Conservation (phyloP, 1,140 invertebrate species). For the Matsumurasca onukii region DNA sequence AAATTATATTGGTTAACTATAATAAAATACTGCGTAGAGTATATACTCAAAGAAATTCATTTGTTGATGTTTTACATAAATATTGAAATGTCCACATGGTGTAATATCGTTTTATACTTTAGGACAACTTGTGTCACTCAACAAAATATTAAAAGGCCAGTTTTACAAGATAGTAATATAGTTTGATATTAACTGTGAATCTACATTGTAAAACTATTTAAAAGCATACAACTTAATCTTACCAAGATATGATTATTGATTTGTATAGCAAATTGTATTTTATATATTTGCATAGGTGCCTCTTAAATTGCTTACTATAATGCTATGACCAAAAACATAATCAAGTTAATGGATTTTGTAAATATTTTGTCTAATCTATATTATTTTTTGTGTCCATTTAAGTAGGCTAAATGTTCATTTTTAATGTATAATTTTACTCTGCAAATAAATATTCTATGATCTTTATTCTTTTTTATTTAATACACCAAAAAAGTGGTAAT, state of each 20-base stretch:
- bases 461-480: neutral
- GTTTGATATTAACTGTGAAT: neutral
- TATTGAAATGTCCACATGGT: neutral
- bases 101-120: neutral
- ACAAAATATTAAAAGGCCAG: neutral
- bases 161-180: neutral
- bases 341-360: conserved; percentile 2
- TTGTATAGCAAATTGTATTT: conserved; percentile 8
- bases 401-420: neutral
- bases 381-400: neutral
- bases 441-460: conserved; percentile 12
- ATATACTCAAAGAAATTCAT: neutral
- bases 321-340: conserved; percentile 9
- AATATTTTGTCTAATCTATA: conserved; percentile 10
- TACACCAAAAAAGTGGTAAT: too few species aligned
- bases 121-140: neutral
- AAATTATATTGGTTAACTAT: neutral
- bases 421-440: neutral
- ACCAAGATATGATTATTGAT: neutral
- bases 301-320: conserved; percentile 9
- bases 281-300: conserved; percentile 9
- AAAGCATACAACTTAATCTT: neutral
- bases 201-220: neutral
- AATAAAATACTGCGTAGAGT: neutral
- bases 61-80: neutral